Conservation (phyloP, 2,113 vertebrate genomes). For the Nothobranchius furzeri region DNA sequence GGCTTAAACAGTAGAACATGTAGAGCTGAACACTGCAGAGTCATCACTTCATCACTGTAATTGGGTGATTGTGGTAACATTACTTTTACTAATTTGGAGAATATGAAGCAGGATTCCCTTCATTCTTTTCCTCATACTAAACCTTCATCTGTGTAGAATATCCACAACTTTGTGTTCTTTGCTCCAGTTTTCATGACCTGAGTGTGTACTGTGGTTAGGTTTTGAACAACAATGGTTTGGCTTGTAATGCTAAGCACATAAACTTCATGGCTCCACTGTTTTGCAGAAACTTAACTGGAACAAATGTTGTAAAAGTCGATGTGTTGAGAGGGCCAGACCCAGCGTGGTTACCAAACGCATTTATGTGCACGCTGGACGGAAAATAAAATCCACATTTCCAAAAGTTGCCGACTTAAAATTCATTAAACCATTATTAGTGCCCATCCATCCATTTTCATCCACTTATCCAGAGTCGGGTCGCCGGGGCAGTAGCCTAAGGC, state of each 20-base stretch:
- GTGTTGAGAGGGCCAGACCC: constrained; percentile 24
- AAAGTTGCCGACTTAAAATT: constrained; percentile 4
- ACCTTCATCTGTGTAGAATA: constrained; percentile 15
- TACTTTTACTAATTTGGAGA: too few species aligned
- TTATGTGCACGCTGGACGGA: constrained; percentile 18
- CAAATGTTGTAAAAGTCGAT: constrained; percentile 48
- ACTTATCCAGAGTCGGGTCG: too few species aligned
- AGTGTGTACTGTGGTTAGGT: constrained; percentile 62
- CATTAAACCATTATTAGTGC: background rate
- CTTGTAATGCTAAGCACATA: constrained; percentile 38
- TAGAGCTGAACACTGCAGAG: too few species aligned
- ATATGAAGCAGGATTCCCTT: too few species aligned
- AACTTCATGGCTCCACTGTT: constrained; percentile 45
- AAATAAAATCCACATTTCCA: background rate
- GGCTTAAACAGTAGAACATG: too few species aligned
- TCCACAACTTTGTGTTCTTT: constrained; percentile 56
- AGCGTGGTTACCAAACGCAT: constrained; percentile 36
- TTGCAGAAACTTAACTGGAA: constrained; percentile 51
- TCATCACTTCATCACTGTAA: too few species aligned
- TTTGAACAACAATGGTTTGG: constrained; percentile 69
- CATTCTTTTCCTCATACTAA: background rate
- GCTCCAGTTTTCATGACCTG: constrained; percentile 55
- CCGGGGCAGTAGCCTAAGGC: too few species aligned
- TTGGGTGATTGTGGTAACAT: too few species aligned
- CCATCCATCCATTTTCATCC: too few species aligned